These are phyloP conservation scores for Dromiciops gliroides DNA, from an alignment of 2,113 vertebrate species.

Conservation along the genomic window DNA sequence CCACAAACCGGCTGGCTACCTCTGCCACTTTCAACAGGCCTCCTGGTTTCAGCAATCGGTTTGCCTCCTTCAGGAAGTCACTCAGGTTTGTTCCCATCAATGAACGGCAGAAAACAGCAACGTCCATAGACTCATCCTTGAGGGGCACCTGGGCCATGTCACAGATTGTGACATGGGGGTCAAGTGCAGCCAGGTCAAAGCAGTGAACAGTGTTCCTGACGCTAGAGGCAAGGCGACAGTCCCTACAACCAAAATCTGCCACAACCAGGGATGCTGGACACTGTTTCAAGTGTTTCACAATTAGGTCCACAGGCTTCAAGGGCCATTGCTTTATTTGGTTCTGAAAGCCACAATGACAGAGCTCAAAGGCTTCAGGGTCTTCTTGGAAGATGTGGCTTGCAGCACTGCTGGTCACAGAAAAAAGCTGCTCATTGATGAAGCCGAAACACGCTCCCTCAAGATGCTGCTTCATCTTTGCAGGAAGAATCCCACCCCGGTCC, in stretches of 20 bases:
- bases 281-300: slow-evolving; percentile 87
- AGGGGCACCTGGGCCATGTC: slow-evolving; percentile 97
- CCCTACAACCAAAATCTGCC: slow-evolving; percentile 96
- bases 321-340: slow-evolving; percentile 92
- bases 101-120: slow-evolving; percentile 95
- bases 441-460: slow-evolving; percentile 92
- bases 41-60: slow-evolving; percentile 90
- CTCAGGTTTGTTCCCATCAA: slow-evolving; percentile 96
- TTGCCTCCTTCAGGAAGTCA: slow-evolving; percentile 94
- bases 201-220: slow-evolving; percentile 92
- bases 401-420: slow-evolving; percentile 87
- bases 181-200: slow-evolving; percentile 92
- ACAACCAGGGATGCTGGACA: slow-evolving; percentile 90
- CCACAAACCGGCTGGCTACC: slow-evolving; percentile 93
- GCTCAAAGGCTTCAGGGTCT: slow-evolving; percentile 88
- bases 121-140: slow-evolving; percentile 85
- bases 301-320: slow-evolving; percentile 87
- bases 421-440: slow-evolving; percentile 92
- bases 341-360: slow-evolving; percentile 93
- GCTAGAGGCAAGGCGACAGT: slow-evolving; percentile 91
- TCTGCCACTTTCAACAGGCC: slow-evolving; percentile 94
- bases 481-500: slow-evolving; percentile 76
- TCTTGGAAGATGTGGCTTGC: slow-evolving; percentile 88
- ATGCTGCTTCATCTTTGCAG: slow-evolving; percentile 89
- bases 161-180: slow-evolving; percentile 90